These are phyloP conservation scores for Crotalus helleri DNA, from an alignment of 2,113 vertebrate species.

Conservation along the genomic window DNA sequence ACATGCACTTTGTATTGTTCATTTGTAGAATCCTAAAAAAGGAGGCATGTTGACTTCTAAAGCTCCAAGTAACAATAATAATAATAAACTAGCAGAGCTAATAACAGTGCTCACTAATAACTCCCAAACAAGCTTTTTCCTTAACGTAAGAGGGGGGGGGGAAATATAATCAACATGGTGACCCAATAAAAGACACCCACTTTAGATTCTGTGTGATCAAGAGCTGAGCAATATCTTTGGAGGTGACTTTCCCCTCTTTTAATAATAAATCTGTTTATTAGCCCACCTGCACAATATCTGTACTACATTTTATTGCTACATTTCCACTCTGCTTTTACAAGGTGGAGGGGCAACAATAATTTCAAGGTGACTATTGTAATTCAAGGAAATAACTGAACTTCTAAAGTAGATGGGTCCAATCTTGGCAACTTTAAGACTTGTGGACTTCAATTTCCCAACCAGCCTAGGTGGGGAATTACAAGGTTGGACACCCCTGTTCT, in stretches of 20 bases:
- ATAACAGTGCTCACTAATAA: neutral
- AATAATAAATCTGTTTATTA: conserved; percentile 18
- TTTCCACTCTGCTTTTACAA: conserved; percentile 1
- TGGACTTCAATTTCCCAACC: no score
- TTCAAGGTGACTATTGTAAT: conserved; percentile 17
- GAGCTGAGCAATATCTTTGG: neutral
- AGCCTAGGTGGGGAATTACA: no score
- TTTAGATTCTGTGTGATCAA: neutral
- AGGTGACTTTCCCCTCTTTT: conserved; percentile 5
- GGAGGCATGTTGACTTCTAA: neutral
- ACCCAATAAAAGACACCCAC: neutral
- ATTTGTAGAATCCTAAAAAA: neutral
- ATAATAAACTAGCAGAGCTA: neutral
- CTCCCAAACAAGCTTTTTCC: neutral
- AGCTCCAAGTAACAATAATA: neutral
- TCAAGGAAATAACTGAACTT: neutral
- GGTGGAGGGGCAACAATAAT: neutral
- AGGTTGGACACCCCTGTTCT: neutral
- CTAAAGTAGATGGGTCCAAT: neutral
- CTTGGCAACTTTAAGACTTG: no score
- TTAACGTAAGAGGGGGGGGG: neutral
- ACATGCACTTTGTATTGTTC: neutral
- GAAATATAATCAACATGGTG: neutral
- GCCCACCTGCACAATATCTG: conserved; percentile 10
- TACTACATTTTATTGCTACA: conserved; percentile 7